Conservation (phyloP, 2,797 vertebrate species). For the Onychomys arenicola region DNA sequence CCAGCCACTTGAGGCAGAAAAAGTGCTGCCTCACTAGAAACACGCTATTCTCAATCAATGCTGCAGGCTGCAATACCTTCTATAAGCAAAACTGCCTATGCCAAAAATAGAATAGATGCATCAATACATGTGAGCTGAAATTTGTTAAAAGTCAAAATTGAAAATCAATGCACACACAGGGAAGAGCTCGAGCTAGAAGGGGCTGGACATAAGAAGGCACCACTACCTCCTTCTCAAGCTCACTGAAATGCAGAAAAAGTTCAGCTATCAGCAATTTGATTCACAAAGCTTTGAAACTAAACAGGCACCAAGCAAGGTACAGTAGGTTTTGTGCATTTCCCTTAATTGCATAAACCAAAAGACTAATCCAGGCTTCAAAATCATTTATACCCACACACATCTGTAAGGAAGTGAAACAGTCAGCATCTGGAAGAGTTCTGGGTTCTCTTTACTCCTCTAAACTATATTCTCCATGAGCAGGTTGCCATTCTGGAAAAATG, state of each 20-base stretch:
- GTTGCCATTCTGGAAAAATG: background rate
- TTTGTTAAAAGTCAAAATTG: slow-evolving; percentile 56
- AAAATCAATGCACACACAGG: slow-evolving; percentile 30
- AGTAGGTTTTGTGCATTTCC: background rate
- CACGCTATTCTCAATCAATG: slow-evolving; percentile 41
- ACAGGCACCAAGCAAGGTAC: background rate
- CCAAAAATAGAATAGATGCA: slow-evolving; percentile 62
- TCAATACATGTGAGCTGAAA: background rate
- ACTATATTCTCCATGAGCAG: background rate
- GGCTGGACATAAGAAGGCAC: background rate
- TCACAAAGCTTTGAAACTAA: background rate
- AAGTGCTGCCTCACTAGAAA: slow-evolving; percentile 51
- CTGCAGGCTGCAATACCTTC: background rate
- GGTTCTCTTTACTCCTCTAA: background rate
- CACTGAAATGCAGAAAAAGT: background rate
- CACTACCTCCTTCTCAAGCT: background rate
- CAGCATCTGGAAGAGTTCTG: background rate
- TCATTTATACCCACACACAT: background rate
- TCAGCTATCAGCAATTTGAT: background rate
- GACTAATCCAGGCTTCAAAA: background rate
- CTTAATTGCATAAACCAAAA: background rate
- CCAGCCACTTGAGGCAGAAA: background rate
- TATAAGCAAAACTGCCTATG: slow-evolving; percentile 27
- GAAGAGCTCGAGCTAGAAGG: background rate
- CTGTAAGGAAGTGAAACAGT: background rate